These are phyloP conservation scores for Cacatua alba DNA, from an alignment of 2,113 vertebrate genomes.

Conservation along the genomic window DNA sequence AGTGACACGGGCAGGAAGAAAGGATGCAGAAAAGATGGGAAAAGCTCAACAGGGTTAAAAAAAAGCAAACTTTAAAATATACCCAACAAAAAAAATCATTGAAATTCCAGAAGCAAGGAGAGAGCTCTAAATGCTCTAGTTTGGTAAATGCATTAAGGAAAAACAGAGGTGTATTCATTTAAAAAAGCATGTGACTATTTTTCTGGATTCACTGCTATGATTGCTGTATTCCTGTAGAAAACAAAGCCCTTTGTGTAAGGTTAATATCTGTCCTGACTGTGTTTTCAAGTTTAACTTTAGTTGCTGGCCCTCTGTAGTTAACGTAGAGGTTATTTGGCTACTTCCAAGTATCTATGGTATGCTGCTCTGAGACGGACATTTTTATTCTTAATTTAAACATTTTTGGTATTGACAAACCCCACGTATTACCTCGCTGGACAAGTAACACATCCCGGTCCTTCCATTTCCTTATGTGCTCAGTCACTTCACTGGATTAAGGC, in stretches of 20 bases:
- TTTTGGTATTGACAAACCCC: constrained; percentile 85
- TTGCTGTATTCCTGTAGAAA: constrained; percentile 64
- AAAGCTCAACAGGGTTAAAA: not conserved
- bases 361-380: constrained; percentile 66
- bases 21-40: not conserved
- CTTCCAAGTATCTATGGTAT: constrained; percentile 71
- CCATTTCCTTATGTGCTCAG: constrained; percentile 72
- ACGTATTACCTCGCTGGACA: constrained; percentile 63
- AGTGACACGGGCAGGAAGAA: not conserved
- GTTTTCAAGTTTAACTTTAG: constrained; percentile 64
- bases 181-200: not conserved
- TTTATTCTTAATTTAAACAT: constrained; percentile 75
- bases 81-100: not conserved
- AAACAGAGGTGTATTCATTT: not conserved
- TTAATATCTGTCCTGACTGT: constrained; percentile 45
- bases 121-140: not conserved
- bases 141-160: not conserved
- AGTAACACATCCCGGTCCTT: constrained; percentile 72
- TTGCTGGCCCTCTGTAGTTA: constrained; percentile 58
- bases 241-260: constrained; percentile 71
- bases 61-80: not conserved
- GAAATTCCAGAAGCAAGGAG: not conserved
- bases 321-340: constrained; percentile 71
- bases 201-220: constrained; percentile 40
- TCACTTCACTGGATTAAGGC: constrained; percentile 91